Percentiles rank a stretch among this genome's conserved stretches.
Conservation (phyloP, 2,113 vertebrate genomes). For the Etheostoma spectabile region DNA sequence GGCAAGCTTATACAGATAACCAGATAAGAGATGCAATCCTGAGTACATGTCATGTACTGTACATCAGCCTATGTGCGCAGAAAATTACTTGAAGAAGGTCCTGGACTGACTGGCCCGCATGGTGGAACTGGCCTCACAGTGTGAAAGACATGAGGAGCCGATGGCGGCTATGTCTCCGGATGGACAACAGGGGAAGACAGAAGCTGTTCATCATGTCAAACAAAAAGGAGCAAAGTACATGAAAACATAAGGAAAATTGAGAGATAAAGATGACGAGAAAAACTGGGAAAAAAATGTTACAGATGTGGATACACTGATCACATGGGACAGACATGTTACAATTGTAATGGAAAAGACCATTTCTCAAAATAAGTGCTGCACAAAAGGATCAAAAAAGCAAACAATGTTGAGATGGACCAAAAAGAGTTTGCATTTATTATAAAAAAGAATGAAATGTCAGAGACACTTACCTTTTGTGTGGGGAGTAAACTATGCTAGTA, state of each 20-base stretch:
- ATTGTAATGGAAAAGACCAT: neutral
- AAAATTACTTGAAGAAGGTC: neutral
- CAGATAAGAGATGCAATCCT: conserved; percentile 41
- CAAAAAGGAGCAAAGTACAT: conserved; percentile 11
- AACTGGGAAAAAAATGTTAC: conserved; percentile 10
- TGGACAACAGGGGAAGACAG: neutral
- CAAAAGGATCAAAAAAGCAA: too few species aligned
- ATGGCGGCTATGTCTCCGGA: neutral
- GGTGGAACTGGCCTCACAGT: neutral
- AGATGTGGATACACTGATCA: conserved; percentile 33
- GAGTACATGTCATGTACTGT: conserved; percentile 6
- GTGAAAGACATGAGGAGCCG: conserved; percentile 18
- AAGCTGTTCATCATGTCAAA: neutral
- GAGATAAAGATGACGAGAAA: neutral
- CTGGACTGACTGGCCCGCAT: neutral
- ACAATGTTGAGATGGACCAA: too few species aligned
- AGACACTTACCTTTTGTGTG: too few species aligned
- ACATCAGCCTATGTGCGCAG: neutral
- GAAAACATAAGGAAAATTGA: conserved; percentile 5
- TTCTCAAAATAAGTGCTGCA: too few species aligned
- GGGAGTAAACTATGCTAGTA: too few species aligned
- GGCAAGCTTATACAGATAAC: conserved; percentile 7
- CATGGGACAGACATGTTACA: conserved; percentile 25
- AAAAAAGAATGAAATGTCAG: too few species aligned
- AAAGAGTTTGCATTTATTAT: too few species aligned